Evolutionary conservation across 2,888 invertebrate species (phyloP).

Genomic region (Caenorhabditis drosophilae): DNA sequence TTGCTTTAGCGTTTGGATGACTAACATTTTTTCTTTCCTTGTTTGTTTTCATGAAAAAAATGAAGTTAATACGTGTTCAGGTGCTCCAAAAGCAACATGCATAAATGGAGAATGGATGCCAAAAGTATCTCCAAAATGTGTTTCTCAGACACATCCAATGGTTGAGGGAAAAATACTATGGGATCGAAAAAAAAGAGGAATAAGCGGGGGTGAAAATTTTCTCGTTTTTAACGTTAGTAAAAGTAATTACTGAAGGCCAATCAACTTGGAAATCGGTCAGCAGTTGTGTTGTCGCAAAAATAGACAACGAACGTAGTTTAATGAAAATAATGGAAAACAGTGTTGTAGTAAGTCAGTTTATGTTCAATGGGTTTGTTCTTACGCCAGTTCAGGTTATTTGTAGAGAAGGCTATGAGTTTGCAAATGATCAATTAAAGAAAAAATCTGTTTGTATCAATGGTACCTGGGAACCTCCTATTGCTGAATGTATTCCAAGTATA

Average conservation of each 20-base stretch:
- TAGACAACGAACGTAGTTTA: too few species aligned
- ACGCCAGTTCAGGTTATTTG: slow-evolving; percentile 57
- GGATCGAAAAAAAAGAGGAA: slow-evolving; percentile 51
- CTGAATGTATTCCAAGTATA: slow-evolving; percentile 82
- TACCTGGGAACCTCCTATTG: slow-evolving; percentile 87
- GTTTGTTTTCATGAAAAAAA: too few species aligned
- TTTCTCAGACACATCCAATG: slow-evolving; percentile 66
- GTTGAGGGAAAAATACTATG: slow-evolving; percentile 68
- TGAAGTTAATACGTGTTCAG: slow-evolving; percentile 47
- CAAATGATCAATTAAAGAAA: slow-evolving; percentile 69
- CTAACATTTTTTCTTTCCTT: too few species aligned
- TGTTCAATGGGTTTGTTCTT: slow-evolving; percentile 1
- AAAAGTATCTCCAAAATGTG: slow-evolving; percentile 62
- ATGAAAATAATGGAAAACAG: too few species aligned
- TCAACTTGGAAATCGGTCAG: too few species aligned
- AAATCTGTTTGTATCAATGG: slow-evolving; percentile 87
- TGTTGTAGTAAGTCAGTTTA: background rate
- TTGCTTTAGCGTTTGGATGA: too few species aligned
- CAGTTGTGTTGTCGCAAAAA: too few species aligned
- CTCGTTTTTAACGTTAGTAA: too few species aligned
- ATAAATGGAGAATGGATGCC: slow-evolving; percentile 68
- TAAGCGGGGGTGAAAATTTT: slow-evolving; percentile 1
- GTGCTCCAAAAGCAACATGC: slow-evolving; percentile 68
- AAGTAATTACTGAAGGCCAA: too few species aligned
- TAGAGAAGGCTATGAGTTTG: slow-evolving; percentile 56